These are phyloP conservation scores for Ptychodera flava DNA, from an alignment of 35 echinoderm and acorn worm species.

Conservation along the genomic window DNA sequence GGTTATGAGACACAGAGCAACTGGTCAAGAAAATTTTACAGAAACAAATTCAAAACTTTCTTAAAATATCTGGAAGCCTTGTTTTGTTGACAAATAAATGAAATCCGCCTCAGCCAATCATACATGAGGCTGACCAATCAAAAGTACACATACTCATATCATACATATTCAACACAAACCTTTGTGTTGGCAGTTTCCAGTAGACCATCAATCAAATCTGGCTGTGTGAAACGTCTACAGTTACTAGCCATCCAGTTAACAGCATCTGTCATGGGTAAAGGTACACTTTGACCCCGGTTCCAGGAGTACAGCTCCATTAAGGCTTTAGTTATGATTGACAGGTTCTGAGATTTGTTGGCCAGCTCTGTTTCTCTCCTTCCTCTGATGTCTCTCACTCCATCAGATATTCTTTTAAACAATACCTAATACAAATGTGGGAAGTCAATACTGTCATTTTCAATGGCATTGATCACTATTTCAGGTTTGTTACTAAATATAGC, in stretches of 20 bases:
- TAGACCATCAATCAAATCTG: conserved; percentile 30
- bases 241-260: conserved; percentile 24
- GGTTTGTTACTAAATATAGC: too few relatives aligned
- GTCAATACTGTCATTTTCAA: too few relatives aligned
- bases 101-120: too few relatives aligned
- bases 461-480: too few relatives aligned
- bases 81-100: too few relatives aligned
- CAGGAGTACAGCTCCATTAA: conserved; percentile 18
- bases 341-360: conserved; percentile 16
- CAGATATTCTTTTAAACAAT: conserved; percentile 22
- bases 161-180: conserved; percentile 13
- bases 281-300: background rate
- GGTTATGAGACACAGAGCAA: too few relatives aligned
- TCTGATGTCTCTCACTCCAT: background rate
- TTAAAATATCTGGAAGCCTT: too few relatives aligned
- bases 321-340: conserved; percentile 9
- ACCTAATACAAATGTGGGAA: too few relatives aligned
- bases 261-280: conserved; percentile 7
- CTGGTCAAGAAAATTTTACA: too few relatives aligned
- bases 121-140: too few relatives aligned
- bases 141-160: too few relatives aligned
- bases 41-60: too few relatives aligned
- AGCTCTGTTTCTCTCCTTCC: conserved; percentile 8
- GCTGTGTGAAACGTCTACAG: conserved; percentile 12
- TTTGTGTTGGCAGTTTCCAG: conserved; percentile 29